Evolutionary conservation across 1,140 invertebrate genomes (phyloP).

Genomic region (Bilobella aurantiaca): DNA sequence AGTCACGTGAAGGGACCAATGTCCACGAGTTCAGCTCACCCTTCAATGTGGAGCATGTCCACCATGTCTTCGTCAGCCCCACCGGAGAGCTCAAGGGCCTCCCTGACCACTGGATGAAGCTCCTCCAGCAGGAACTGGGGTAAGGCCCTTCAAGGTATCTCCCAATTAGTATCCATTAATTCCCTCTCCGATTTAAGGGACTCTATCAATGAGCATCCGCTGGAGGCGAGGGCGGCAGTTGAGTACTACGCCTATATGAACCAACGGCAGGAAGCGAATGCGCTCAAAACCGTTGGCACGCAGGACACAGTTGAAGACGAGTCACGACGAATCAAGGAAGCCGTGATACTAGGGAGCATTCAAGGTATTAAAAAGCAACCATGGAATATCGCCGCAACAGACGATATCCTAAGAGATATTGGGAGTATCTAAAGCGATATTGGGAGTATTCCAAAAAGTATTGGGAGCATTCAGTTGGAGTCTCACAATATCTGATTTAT

Average conservation of each 20-base stretch:
- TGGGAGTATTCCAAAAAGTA: too few species aligned
- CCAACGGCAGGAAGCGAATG: constrained; percentile 56
- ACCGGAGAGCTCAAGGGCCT: constrained; percentile 68
- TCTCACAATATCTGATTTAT: too few species aligned
- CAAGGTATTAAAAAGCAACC: too few species aligned
- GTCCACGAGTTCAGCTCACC: constrained; percentile 46
- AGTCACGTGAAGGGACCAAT: background rate
- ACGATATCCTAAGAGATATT: too few species aligned
- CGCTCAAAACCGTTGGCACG: constrained; percentile 68
- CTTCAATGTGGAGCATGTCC: constrained; percentile 64
- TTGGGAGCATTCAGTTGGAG: too few species aligned
- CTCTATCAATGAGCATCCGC: constrained; percentile 58
- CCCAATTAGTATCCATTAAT: background rate
- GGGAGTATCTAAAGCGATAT: too few species aligned
- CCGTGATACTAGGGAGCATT: constrained; percentile 1
- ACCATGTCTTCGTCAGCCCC: constrained; percentile 70
- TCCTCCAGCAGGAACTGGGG: constrained; percentile 77
- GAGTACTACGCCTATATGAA: constrained; percentile 80
- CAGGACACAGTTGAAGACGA: constrained; percentile 64
- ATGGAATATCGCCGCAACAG: too few species aligned
- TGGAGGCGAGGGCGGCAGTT: constrained; percentile 77
- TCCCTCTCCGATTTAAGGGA: constrained; percentile 7
- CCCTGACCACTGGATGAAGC: constrained; percentile 61
- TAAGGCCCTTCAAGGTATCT: constrained; percentile 37
- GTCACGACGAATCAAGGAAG: constrained; percentile 61